Percentiles rank a stretch among this genome's conserved stretches.
These are phyloP conservation scores for Anguilla rostrata DNA, from an alignment of 2,113 vertebrate species.

Conservation along the genomic window DNA sequence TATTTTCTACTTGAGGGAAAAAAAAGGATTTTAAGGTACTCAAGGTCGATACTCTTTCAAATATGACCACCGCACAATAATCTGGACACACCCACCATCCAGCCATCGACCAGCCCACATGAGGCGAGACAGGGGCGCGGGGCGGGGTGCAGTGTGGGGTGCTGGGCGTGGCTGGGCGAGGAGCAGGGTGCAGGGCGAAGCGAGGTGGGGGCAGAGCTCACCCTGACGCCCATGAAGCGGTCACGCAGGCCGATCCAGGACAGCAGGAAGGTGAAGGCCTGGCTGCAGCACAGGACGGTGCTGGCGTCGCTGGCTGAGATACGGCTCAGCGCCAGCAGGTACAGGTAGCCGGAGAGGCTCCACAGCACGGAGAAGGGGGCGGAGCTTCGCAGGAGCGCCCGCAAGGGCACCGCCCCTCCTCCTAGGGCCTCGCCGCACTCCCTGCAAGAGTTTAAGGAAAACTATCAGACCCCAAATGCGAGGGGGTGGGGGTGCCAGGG, in stretches of 20 bases:
- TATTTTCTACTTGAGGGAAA: no score
- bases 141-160: no score
- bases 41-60: no score
- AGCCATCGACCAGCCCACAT: no score
- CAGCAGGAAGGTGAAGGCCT: slow-evolving; percentile 60
- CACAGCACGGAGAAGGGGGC: slow-evolving; percentile 55
- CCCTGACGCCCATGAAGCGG: slow-evolving; percentile 58
- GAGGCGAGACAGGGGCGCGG: no score
- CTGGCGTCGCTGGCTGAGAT: slow-evolving; percentile 50
- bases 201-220: slow-evolving; percentile 31
- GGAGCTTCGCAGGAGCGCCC: slow-evolving; percentile 37
- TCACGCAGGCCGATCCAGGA: slow-evolving; percentile 62
- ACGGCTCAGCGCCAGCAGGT: slow-evolving; percentile 49
- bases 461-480: not conserved
- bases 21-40: no score
- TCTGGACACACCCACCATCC: not conserved
- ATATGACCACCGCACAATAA: not conserved
- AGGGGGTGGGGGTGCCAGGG: no score
- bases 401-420: slow-evolving; percentile 27
- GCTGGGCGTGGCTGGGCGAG: no score
- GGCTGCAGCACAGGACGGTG: slow-evolving; percentile 58
- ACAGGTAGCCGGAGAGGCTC: slow-evolving; percentile 51
- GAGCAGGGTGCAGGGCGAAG: no score
- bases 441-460: slow-evolving; percentile 24
- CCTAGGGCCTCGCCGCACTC: slow-evolving; percentile 46